Conservation (phyloP, 2,113 vertebrate species). For the Bos javanicus region DNA sequence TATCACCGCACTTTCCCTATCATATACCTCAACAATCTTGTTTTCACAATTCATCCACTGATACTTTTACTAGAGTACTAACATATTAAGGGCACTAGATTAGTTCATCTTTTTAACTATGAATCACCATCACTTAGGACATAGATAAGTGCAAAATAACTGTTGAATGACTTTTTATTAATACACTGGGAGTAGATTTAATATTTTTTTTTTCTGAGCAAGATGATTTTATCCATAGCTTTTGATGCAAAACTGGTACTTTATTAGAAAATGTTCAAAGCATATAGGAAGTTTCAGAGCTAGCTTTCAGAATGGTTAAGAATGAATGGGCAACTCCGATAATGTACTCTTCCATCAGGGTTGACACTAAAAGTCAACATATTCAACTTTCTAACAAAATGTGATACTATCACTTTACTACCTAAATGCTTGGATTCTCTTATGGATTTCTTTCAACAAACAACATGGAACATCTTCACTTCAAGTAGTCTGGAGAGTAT, state of each 20-base stretch:
- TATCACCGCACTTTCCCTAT: neutral
- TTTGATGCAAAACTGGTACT: neutral
- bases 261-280: neutral
- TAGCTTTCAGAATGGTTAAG: neutral
- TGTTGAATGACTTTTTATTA: neutral
- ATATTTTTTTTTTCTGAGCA: neutral
- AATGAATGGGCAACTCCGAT: neutral
- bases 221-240: neutral
- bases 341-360: neutral
- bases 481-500: neutral
- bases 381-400: neutral
- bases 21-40: neutral
- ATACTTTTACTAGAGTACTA: neutral
- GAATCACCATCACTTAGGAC: neutral
- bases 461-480: neutral
- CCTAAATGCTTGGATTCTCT: neutral
- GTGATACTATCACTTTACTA: neutral
- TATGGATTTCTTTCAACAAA: neutral
- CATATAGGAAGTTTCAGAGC: neutral
- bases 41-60: neutral
- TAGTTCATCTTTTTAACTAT: neutral
- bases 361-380: neutral
- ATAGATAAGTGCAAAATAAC: neutral
- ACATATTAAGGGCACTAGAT: neutral
- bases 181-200: neutral